phyloP scores from a whole-genome alignment of 2,113 vertebrate species.

The Elephantulus edwardii region DNA sequence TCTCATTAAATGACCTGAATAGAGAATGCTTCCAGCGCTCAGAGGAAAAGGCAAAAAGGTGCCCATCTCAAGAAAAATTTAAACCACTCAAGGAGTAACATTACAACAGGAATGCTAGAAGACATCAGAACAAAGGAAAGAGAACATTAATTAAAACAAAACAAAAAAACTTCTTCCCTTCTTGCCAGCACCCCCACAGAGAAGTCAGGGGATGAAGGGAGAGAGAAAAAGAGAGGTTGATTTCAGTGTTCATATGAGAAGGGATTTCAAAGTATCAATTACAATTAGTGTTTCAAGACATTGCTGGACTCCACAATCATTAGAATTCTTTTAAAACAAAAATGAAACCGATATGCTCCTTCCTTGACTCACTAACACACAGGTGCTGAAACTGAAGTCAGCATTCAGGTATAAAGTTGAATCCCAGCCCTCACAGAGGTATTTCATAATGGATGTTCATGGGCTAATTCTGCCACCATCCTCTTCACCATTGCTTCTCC shows the following conservation, averaged over 20 bases:
- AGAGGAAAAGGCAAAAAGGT: background rate
- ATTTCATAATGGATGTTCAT: too few relatives aligned
- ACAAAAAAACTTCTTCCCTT: background rate
- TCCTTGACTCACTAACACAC: too few relatives aligned
- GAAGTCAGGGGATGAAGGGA: background rate
- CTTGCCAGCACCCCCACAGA: background rate
- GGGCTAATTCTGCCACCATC: too few relatives aligned
- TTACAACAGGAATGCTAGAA: background rate
- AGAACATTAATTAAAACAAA: background rate
- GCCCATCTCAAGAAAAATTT: background rate
- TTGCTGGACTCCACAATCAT: background rate
- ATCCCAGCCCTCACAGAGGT: too few relatives aligned
- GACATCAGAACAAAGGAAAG: background rate
- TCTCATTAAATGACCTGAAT: background rate
- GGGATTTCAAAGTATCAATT: background rate
- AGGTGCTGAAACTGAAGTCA: too few relatives aligned
- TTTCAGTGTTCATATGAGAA: background rate
- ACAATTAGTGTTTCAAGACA: background rate
- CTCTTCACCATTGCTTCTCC: too few relatives aligned
- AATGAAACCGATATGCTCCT: too few relatives aligned
- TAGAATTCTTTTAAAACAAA: background rate
- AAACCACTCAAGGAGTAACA: background rate
- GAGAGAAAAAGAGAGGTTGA: background rate
- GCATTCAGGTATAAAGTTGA: too few relatives aligned
- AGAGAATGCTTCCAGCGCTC: background rate